A percentile compares a stretch with the other conserved stretches of the same genome.
Evolutionary conservation across 2,888 invertebrate species (phyloP).

Genomic region (Mellilla xanthometata): DNA sequence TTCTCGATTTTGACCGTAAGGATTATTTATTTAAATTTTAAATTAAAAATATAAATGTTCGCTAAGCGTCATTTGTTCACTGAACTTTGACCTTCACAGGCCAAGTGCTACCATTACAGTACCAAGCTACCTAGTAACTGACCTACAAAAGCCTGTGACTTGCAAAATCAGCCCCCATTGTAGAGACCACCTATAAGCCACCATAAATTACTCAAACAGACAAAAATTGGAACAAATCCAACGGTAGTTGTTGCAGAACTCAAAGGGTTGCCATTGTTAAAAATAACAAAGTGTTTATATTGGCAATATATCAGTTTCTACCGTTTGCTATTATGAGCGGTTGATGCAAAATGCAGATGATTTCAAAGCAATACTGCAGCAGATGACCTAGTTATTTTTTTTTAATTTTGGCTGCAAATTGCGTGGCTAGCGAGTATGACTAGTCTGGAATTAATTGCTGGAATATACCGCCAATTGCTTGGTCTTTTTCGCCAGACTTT

Average conservation of each 20-base stretch:
- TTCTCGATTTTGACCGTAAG: too few species aligned
- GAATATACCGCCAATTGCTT: too few species aligned
- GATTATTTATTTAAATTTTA: too few species aligned
- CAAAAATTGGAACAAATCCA: slow-evolving; percentile 63
- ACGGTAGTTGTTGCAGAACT: slow-evolving; percentile 67
- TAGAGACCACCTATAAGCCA: slow-evolving; percentile 66
- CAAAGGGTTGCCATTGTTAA: slow-evolving; percentile 60
- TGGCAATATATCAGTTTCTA: slow-evolving; percentile 45
- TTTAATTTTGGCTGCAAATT: too few species aligned
- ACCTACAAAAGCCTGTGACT: slow-evolving; percentile 77
- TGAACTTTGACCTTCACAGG: slow-evolving; percentile 50
- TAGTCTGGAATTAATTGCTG: too few species aligned
- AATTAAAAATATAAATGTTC: too few species aligned
- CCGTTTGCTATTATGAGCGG: slow-evolving; percentile 23
- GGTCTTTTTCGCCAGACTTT: too few species aligned
- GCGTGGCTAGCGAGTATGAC: too few species aligned
- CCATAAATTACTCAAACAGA: slow-evolving; percentile 66
- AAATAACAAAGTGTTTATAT: slow-evolving; percentile 39
- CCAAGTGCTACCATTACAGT: slow-evolving; percentile 41
- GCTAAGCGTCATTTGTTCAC: neutral
- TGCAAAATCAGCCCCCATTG: slow-evolving; percentile 59
- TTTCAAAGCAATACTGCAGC: too few species aligned
- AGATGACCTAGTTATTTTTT: too few species aligned
- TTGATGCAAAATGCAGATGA: neutral
- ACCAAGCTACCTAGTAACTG: slow-evolving; percentile 55